phyloP scores from a whole-genome alignment of 2,888 invertebrate species.

The Zootermopsis nevadensis region DNA sequence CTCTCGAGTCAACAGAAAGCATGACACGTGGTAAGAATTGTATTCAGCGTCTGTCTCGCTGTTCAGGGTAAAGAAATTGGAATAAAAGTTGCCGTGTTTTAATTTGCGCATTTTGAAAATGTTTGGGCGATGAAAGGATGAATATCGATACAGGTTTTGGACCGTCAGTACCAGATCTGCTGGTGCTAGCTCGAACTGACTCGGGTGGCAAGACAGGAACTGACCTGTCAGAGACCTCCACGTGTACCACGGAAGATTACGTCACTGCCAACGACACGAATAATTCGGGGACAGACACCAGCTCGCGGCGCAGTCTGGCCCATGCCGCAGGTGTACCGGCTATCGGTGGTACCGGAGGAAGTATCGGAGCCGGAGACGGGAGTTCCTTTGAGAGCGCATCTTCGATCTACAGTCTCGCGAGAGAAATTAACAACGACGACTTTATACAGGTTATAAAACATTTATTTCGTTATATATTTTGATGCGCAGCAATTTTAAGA shows the following conservation, averaged over 20 bases:
- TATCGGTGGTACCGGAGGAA: constrained; percentile 42
- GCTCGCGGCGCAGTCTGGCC: constrained; percentile 53
- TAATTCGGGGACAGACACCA: constrained; percentile 57
- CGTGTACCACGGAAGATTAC: constrained; percentile 83
- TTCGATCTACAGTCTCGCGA: constrained; percentile 80
- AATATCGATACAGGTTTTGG: constrained; percentile 13
- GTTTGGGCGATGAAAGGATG: background rate
- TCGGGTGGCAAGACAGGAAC: constrained; percentile 62
- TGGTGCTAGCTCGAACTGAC: constrained; percentile 75
- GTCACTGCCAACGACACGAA: constrained; percentile 77
- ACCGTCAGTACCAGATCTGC: constrained; percentile 39
- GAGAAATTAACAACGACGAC: constrained; percentile 60
- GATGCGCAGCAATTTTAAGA: background rate
- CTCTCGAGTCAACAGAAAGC: constrained; percentile 33
- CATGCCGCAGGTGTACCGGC: constrained; percentile 46
- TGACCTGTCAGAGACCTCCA: constrained; percentile 89
- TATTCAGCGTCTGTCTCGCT: too few relatives aligned
- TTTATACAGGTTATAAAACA: constrained; percentile 43
- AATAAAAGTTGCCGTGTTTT: too few relatives aligned
- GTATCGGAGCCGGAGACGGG: constrained; percentile 67
- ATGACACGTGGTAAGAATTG: background rate
- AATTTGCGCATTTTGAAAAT: too few relatives aligned
- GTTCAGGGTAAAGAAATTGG: too few relatives aligned
- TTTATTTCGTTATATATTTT: background rate
- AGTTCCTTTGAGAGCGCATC: constrained; percentile 91